These are phyloP conservation scores for Cirrhinus molitorella DNA, from an alignment of 2,797 vertebrate genomes.

Conservation along the genomic window DNA sequence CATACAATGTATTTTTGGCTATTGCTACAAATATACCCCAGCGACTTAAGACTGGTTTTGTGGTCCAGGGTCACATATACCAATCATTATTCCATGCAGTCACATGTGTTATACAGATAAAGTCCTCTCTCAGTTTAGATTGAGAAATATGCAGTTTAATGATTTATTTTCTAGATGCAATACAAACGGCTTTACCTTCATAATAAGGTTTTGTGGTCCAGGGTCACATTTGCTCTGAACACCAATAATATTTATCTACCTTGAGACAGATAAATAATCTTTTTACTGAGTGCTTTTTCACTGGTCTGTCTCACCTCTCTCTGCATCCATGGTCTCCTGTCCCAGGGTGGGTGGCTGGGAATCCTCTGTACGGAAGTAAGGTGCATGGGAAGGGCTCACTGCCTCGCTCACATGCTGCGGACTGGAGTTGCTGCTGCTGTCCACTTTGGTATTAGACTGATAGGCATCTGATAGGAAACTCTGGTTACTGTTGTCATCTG, in stretches of 20 bases:
- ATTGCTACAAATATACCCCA: no score
- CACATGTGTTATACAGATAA: no score
- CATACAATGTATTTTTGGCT: no score
- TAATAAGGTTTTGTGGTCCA: no score
- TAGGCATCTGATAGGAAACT: slow-evolving; percentile 95
- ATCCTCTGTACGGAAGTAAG: slow-evolving; percentile 91
- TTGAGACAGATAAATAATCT: not conserved
- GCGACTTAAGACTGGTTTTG: no score
- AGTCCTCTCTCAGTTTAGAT: no score
- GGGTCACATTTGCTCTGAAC: not conserved
- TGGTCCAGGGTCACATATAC: no score
- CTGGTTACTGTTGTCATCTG: slow-evolving; percentile 99
- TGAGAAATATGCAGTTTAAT: no score
- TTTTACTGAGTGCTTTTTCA: not conserved
- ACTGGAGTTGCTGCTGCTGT: slow-evolving; percentile 96
- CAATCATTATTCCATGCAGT: no score
- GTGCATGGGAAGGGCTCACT: slow-evolving; percentile 87
- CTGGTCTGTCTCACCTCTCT: slow-evolving; percentile 74
- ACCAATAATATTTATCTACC: not conserved
- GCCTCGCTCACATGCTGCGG: slow-evolving; percentile 92
- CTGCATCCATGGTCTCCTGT: slow-evolving; percentile 94
- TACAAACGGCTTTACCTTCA: no score
- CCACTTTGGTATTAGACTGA: slow-evolving; percentile 88
- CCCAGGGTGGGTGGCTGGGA: slow-evolving; percentile 96
- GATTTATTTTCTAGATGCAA: no score